Evolutionary conservation across 1,140 invertebrate species (phyloP), one percentile per base, ranked within the genome.

Genomic region (Caenorhabditis remanei): DNA sequence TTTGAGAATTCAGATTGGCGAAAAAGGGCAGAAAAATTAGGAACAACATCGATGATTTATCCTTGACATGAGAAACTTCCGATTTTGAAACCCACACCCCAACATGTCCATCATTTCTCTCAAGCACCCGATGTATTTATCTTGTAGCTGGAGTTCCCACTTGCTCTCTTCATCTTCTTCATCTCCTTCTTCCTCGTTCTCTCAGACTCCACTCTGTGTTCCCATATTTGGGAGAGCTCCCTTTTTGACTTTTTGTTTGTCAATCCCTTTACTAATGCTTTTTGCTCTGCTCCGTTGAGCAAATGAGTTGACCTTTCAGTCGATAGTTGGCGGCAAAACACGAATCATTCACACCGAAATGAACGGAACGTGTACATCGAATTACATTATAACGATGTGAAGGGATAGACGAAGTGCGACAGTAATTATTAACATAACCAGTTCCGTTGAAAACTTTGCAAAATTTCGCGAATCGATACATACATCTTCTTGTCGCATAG

Each of bases 201-300:
- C 65, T 19, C 43, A 71, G 41, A 71, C 65, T 43, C 65, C 65
- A 71, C 71, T 43, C 6, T 79, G 46, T 50, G 71, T 79, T 79
- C 71, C 71, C 21, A 40, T 79, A 79, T 79, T 53, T 24, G 46
- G 71, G 46, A 53, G 50, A 2, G 32, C 32, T 32, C 32, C 50
- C 50, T 53, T 16, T 41, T 71, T 46, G 41, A 2, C 46, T 24
- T 79, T 79, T 79, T 79, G 46, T 79, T 79, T 79, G 71, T 53
- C 71, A 50, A 46, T 71, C 65, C 65, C 46, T 71, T 71, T 71
- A 71, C 65, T 71, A 71, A 71, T 50, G 32, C 71, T 79, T 79
- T 50, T 48, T 79, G 71, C 71, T 79, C 46, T 21, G 65, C 65
- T 71, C 43, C 65, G 65, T 16, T 71, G 65, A 71, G 65, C 65